These are phyloP conservation scores for Cheilosia impressa DNA, from an alignment of 2,888 invertebrate genomes.

Conservation along the genomic window DNA sequence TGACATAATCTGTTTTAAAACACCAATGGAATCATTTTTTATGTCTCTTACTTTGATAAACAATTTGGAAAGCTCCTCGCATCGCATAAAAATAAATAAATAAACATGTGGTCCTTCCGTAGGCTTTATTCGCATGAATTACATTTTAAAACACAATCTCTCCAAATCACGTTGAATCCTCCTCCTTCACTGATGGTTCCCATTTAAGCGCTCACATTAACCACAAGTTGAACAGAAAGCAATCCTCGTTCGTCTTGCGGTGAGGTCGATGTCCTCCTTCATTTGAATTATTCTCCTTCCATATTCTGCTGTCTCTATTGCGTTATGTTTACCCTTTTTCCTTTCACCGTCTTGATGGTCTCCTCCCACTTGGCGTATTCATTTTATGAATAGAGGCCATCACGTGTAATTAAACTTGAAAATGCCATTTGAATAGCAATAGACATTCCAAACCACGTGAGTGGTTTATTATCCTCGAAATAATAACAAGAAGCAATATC, in stretches of 20 bases:
- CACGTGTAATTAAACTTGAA: constrained; percentile 2
- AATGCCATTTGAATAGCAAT: background rate
- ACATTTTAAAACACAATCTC: background rate
- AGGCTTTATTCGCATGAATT: too few relatives aligned
- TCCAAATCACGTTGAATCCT: background rate
- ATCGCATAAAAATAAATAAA: too few relatives aligned
- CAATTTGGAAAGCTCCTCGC: too few relatives aligned
- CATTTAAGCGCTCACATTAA: background rate
- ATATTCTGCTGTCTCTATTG: background rate
- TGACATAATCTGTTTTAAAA: too few relatives aligned
- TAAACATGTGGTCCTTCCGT: too few relatives aligned
- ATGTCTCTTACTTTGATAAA: too few relatives aligned
- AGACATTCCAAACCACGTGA: background rate
- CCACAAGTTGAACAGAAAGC: background rate
- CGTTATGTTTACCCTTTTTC: background rate
- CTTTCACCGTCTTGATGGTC: background rate
- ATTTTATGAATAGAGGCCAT: background rate
- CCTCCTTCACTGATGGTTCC: background rate
- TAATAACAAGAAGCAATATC: background rate
- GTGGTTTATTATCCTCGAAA: background rate
- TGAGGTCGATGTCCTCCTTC: constrained; percentile 3
- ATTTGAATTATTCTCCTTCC: background rate
- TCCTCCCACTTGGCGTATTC: background rate
- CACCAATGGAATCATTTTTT: too few relatives aligned
- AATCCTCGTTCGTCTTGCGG: background rate